Conservation (phyloP, 2,113 vertebrate species). For the Takifugu bimaculatus region DNA sequence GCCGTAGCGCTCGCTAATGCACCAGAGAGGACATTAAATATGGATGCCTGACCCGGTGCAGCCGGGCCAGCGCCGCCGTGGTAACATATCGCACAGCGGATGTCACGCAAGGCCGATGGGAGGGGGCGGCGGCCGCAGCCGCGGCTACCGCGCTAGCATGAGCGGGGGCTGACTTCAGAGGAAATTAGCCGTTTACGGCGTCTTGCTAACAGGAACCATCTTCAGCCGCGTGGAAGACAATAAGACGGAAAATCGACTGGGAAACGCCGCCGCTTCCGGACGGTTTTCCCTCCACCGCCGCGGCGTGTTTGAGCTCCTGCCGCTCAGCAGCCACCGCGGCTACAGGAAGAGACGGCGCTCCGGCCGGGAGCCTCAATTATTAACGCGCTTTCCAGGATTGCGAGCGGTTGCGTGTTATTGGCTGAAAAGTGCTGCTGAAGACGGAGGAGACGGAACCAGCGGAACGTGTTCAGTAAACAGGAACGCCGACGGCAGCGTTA, state of each 20-base stretch:
- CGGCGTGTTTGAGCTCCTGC: not conserved
- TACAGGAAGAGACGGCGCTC: not conserved
- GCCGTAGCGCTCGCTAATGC: conserved; percentile 48
- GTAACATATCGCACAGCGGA: conserved; percentile 39
- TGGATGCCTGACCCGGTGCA: conserved; percentile 46
- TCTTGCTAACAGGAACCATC: too few relatives aligned
- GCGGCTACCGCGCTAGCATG: rapidly evolving
- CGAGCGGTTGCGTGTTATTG: not conserved
- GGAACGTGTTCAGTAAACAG: not conserved
- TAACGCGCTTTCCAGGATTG: not conserved
- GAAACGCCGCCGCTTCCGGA: too few relatives aligned
- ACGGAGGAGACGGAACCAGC: not conserved
- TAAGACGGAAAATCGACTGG: too few relatives aligned
- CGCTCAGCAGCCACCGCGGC: too few relatives aligned
- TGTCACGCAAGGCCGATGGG: conserved; percentile 32
- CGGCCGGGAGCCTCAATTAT: not conserved
- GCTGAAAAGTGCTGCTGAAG: not conserved
- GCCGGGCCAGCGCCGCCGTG: conserved; percentile 33
- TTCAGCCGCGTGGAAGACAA: too few relatives aligned
- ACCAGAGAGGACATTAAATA: conserved; percentile 55
- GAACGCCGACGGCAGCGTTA: not conserved
- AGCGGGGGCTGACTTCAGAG: too few relatives aligned
- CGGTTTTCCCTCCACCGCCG: too few relatives aligned
- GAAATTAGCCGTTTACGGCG: too few relatives aligned
- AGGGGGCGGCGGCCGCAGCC: conserved; percentile 39